These are phyloP conservation scores for Dipodomys ordii DNA, from an alignment of 2,113 vertebrate species.

Conservation along the genomic window DNA sequence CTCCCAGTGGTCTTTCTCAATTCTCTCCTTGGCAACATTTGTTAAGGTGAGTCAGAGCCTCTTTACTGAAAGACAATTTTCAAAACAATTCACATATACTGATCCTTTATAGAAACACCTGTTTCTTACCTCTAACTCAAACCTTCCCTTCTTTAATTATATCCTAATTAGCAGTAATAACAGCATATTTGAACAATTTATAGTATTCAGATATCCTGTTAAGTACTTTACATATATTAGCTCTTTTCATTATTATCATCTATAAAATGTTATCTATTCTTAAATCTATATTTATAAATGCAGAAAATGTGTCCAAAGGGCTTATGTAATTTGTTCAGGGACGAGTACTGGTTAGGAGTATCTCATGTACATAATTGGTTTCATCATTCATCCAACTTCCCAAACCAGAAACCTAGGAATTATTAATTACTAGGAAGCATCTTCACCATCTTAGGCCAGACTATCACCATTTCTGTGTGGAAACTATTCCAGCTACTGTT, in stretches of 20 bases:
- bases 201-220: neutral
- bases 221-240: neutral
- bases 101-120: neutral
- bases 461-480: neutral
- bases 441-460: neutral
- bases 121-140: constrained; percentile 19
- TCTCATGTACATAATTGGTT: neutral
- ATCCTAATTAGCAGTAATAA: neutral
- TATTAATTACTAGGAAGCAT: neutral
- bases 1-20: neutral
- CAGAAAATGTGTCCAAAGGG: neutral
- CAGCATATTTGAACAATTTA: neutral
- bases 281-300: constrained; percentile 26
- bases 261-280: neutral
- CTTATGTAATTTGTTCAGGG: neutral
- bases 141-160: neutral
- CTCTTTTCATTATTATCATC: neutral
- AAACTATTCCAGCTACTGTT: too few species aligned
- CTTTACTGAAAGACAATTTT: constrained; percentile 28
- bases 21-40: neutral
- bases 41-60: neutral
- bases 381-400: neutral
- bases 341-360: neutral
- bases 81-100: neutral
- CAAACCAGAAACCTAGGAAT: neutral